Evolutionary conservation across 2,888 invertebrate species (phyloP), one percentile per base, ranked within the genome.

Genomic region (Euclidia mi): DNA sequence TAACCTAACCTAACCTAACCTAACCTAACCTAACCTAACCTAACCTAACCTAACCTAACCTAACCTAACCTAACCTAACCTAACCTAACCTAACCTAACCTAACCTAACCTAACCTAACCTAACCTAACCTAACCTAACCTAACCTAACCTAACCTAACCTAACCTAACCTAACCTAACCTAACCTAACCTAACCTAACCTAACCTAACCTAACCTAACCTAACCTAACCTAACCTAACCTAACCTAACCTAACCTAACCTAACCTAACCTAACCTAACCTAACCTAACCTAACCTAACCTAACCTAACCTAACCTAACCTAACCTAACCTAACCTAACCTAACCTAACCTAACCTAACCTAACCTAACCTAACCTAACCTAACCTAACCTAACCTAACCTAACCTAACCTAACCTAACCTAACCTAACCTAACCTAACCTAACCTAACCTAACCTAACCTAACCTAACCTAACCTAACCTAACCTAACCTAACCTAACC

Each of bases 211-310:
- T 45, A 45, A 45, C 46, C 40, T 46, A 46, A 46, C 46, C 46
- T 46, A 46, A 46, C 47, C 47, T 47, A 47, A 47, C 47, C 47
- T 47, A 47, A 47, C 47, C 47, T 47, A 47, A 47, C 47, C 47
- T 47, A 47, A 42, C 47, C 47, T 47, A 47, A 47, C 47, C 47
- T 47, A 52, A 52, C 52, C 44, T 51, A 51, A 51, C 51, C 44
- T 51, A 51, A 53, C 48, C 48, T 46, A 53, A 53, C 53, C 53
- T 53, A 53, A 53, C 53, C 53, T 53, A 53, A 53, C 53, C 53
- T 53, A 53, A 53, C 53, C 53, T 53, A 53, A 47, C 47, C 47
- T 47, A 47, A 47, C 47, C 47, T 47, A 47, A 47, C 49, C 49
- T 49, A 49, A 49, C 49, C 49, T 49, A 49, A 49, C 49, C 49